Evolutionary conservation across 2,888 invertebrate genomes (phyloP).

Genomic region (Anaspis maculata): DNA sequence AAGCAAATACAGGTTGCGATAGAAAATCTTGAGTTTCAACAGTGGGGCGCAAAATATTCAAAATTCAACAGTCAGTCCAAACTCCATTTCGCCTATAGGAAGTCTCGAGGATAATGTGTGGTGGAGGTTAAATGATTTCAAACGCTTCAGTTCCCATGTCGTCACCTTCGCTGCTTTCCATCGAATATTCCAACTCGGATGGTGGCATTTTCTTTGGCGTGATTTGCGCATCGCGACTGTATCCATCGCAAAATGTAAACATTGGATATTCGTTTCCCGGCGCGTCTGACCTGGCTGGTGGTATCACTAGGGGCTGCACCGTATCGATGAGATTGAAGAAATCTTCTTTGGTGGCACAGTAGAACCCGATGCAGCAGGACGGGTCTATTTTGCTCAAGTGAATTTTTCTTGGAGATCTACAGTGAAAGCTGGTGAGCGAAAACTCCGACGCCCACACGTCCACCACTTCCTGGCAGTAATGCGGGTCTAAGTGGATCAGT

Average conservation of each 20-base stretch:
- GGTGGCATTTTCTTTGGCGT: slow-evolving; percentile 27
- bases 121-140: slow-evolving; percentile 60
- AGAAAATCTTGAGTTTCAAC: too few relatives aligned
- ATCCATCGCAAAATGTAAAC: slow-evolving; percentile 72
- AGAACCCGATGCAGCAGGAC: slow-evolving; percentile 86
- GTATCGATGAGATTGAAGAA: slow-evolving; percentile 67
- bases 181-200: slow-evolving; percentile 32
- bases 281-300: slow-evolving; percentile 27
- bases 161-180: slow-evolving; percentile 47
- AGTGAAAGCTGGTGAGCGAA: slow-evolving; percentile 73
- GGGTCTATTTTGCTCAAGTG: slow-evolving; percentile 83
- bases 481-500: slow-evolving; percentile 88
- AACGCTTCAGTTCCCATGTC: slow-evolving; percentile 67
- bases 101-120: too few relatives aligned
- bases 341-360: slow-evolving; percentile 66
- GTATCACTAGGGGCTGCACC: slow-evolving; percentile 51
- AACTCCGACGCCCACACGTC: slow-evolving; percentile 76
- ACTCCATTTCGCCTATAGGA: too few relatives aligned
- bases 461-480: slow-evolving; percentile 87
- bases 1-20: too few relatives aligned
- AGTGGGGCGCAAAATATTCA: too few relatives aligned
- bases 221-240: slow-evolving; percentile 46
- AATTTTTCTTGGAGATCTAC: slow-evolving; percentile 78
- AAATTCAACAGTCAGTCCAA: too few relatives aligned
- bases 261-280: slow-evolving; percentile 66